Percentiles rank a stretch among this genome's conserved stretches.
Evolutionary conservation across 2,113 vertebrate species (phyloP).

Genomic region (Syngnathoides biaculeatus): DNA sequence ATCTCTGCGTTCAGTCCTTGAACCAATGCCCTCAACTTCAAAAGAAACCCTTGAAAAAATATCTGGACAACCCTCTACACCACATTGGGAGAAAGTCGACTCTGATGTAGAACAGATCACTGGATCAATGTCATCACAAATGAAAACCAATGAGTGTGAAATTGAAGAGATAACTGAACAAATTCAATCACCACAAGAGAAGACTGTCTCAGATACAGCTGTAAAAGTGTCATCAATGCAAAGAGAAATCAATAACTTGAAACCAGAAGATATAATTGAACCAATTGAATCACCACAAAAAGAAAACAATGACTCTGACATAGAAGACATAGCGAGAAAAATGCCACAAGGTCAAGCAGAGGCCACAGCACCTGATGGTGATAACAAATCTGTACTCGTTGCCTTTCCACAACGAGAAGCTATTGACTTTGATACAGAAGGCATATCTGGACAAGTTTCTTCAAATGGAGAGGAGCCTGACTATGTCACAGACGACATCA

Average conservation of each 20-base stretch:
- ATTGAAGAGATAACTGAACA: neutral
- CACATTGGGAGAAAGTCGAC: neutral
- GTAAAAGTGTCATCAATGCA: neutral
- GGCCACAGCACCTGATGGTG: neutral
- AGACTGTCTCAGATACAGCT: neutral
- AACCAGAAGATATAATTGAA: neutral
- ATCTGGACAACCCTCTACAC: neutral
- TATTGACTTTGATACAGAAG: neutral
- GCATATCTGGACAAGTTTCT: neutral
- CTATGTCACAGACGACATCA: no score
- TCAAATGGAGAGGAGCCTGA: no score
- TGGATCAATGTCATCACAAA: neutral
- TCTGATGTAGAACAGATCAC: neutral
- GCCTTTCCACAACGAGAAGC: neutral
- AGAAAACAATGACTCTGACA: neutral
- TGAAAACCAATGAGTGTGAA: neutral
- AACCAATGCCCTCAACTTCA: neutral
- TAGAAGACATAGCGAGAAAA: neutral
- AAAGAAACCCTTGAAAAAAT: neutral
- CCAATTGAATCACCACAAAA: neutral
- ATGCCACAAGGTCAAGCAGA: neutral
- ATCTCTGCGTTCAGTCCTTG: neutral
- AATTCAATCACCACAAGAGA: neutral
- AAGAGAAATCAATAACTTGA: neutral
- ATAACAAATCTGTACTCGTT: neutral